Evolutionary conservation across 1,140 invertebrate genomes (phyloP).

Genomic region (Caenorhabditis tropicalis): DNA sequence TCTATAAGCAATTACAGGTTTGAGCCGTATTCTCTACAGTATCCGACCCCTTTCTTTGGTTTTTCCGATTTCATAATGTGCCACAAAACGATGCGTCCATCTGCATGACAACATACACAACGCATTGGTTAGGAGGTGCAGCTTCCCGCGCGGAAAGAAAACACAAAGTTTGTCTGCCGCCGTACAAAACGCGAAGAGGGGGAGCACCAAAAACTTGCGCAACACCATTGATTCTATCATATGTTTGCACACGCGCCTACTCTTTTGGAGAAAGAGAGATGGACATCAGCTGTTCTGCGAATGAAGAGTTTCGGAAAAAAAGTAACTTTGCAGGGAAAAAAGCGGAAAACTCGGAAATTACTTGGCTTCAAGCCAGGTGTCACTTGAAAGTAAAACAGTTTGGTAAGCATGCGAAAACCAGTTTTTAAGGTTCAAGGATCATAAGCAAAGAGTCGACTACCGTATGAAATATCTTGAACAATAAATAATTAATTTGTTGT

Average conservation of each 20-base stretch:
- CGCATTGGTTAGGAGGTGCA: slow-evolving; percentile 12
- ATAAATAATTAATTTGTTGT: too few relatives aligned
- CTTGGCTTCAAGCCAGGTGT: neutral
- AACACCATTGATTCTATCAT: slow-evolving; percentile 25
- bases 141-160: slow-evolving; percentile 40
- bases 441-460: too few relatives aligned
- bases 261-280: neutral
- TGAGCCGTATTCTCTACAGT: too few relatives aligned
- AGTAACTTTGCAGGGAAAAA: slow-evolving; percentile 17
- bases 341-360: neutral
- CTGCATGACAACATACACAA: slow-evolving; percentile 32
- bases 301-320: neutral
- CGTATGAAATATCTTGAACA: too few relatives aligned
- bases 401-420: too few relatives aligned
- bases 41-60: too few relatives aligned
- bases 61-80: neutral
- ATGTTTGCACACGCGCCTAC: slow-evolving; percentile 42
- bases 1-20: too few relatives aligned
- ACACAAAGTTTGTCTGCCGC: slow-evolving; percentile 33
- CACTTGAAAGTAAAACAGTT: neutral
- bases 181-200: neutral
- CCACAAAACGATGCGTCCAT: slow-evolving; percentile 25
- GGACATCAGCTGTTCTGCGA: slow-evolving; percentile 11
- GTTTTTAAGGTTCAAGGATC: neutral
- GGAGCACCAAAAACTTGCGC: neutral